Evolutionary conservation across 2,888 invertebrate genomes (phyloP).

Genomic region (Perdita meconis): DNA sequence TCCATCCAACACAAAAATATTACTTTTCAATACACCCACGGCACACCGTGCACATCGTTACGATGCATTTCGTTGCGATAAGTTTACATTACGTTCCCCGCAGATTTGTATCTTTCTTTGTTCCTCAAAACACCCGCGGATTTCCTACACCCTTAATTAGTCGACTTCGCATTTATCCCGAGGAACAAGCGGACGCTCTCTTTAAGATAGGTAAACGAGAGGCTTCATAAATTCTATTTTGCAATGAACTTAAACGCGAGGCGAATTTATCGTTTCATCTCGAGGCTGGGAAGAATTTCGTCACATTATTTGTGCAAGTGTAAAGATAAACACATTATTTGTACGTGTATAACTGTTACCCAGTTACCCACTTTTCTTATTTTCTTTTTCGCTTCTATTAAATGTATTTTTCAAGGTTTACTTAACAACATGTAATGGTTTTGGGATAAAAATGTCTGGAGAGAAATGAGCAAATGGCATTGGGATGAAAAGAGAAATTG

Average conservation of each 20-base stretch:
- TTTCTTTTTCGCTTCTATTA: neutral
- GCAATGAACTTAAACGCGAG: conserved; percentile 12
- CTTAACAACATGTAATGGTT: no score
- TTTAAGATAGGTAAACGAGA: conserved; percentile 37
- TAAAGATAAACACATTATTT: neutral
- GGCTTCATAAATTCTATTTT: conserved; percentile 20
- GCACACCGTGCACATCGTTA: conserved; percentile 3
- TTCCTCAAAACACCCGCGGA: conserved; percentile 12
- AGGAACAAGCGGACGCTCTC: conserved; percentile 9
- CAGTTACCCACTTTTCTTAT: conserved; percentile 3
- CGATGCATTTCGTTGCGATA: conserved; percentile 11
- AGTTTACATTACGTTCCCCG: conserved; percentile 23
- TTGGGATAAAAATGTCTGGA: no score
- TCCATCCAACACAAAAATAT: conserved; percentile 13
- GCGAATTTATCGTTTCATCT: conserved; percentile 11
- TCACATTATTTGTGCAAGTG: neutral
- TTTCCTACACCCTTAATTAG: conserved; percentile 36
- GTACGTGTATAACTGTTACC: neutral
- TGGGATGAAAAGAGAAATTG: no score
- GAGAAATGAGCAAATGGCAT: no score
- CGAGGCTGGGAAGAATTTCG: neutral
- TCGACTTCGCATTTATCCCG: conserved; percentile 17
- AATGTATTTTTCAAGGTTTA: no score
- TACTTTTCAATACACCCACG: conserved; percentile 4
- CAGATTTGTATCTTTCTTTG: conserved; percentile 41